phyloP scores from a whole-genome alignment of 1,140 invertebrate genomes.

The Globodera ellingtonae region DNA sequence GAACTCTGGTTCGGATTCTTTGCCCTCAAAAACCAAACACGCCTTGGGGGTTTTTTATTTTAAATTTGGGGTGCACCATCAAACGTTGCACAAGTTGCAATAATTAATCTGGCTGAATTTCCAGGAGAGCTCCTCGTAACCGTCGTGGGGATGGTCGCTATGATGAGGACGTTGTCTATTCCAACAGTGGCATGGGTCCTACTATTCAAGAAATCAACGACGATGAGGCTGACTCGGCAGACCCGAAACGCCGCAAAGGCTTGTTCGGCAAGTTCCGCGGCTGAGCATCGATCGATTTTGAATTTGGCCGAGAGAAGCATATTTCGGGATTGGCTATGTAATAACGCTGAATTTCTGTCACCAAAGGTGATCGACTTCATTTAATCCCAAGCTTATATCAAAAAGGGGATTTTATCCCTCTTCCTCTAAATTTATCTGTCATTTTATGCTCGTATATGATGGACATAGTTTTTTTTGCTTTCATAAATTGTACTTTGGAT shows the following conservation, averaged over 20 bases:
- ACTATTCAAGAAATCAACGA: conserved; percentile 47
- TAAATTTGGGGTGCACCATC: too few relatives aligned
- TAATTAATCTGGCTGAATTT: not conserved
- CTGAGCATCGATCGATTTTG: not conserved
- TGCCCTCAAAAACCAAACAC: not conserved
- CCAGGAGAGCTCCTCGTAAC: not conserved
- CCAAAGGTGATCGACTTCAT: not conserved
- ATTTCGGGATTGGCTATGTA: not conserved
- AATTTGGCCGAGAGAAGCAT: not conserved
- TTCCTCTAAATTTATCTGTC: not conserved
- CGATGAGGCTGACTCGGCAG: conserved; percentile 36
- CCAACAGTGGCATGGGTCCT: conserved; percentile 43
- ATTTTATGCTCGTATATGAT: not conserved
- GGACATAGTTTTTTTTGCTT: not conserved
- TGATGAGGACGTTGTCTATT: conserved; percentile 31
- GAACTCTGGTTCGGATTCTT: conserved; percentile 1
- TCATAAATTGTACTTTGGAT: too few relatives aligned
- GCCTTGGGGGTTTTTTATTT: too few relatives aligned
- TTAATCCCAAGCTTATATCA: not conserved
- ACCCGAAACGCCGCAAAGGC: conserved; percentile 46
- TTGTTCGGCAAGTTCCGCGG: conserved; percentile 49
- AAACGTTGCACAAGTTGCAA: not conserved
- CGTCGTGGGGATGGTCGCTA: conserved; percentile 8
- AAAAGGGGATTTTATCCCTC: not conserved
- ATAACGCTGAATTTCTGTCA: not conserved